These are phyloP conservation scores for Encarsia formosa DNA, from an alignment of 2,888 invertebrate genomes.

Conservation along the genomic window DNA sequence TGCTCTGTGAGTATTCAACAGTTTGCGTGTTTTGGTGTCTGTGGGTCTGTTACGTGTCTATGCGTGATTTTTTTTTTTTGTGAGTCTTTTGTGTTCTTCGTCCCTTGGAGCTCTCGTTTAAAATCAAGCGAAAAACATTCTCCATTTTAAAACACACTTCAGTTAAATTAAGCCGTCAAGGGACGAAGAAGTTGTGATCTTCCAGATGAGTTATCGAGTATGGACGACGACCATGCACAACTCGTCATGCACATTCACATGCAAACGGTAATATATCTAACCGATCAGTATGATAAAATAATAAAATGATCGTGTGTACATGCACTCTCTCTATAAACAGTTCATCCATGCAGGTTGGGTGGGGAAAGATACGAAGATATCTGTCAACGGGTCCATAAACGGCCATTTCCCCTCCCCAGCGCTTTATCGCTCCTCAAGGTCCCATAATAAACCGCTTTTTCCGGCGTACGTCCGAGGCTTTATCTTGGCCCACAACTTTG, in stretches of 20 bases:
- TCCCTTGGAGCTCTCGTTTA: no score
- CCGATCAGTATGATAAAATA: no score
- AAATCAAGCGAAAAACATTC: no score
- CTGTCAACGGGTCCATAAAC: neutral
- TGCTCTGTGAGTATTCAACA: slow-evolving; percentile 6
- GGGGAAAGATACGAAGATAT: no score
- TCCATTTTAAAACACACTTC: no score
- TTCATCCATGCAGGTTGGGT: no score
- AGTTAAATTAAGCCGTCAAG: neutral
- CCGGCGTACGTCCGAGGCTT: neutral
- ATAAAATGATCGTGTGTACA: no score
- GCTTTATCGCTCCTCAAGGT: slow-evolving; percentile 16
- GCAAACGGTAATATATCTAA: no score
- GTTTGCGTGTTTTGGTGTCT: slow-evolving; percentile 12
- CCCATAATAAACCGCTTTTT: slow-evolving; percentile 12
- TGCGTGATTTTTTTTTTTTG: neutral
- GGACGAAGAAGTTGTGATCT: slow-evolving; percentile 5
- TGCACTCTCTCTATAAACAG: no score
- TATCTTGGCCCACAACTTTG: neutral
- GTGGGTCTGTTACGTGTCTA: neutral
- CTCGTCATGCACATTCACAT: slow-evolving; percentile 4
- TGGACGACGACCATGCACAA: slow-evolving; percentile 15
- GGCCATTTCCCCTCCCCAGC: neutral
- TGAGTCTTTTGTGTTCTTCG: no score
- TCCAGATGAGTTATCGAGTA: slow-evolving; percentile 8